phyloP scores from a whole-genome alignment of 2,888 invertebrate genomes.

The Eupithecia insigniata region DNA sequence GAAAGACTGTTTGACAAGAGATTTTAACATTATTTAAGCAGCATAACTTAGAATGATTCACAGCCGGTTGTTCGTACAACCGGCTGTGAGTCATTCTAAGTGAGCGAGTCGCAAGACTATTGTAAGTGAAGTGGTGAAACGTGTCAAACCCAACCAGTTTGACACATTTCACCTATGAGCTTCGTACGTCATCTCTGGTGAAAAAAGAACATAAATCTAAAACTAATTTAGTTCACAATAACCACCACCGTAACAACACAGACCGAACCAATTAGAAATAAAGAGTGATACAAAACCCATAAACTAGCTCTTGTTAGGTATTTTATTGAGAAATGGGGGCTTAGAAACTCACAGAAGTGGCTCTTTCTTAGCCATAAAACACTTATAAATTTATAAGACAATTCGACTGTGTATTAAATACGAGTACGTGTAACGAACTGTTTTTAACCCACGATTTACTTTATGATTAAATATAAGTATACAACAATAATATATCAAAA shows the following conservation, averaged over 20 bases:
- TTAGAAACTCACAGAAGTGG: not conserved
- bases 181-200: not conserved
- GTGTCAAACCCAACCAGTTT: too few species aligned
- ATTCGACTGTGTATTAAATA: not conserved
- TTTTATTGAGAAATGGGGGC: not conserved
- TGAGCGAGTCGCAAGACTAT: too few species aligned
- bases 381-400: not conserved
- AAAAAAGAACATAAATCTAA: not conserved
- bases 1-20: too few species aligned
- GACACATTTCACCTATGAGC: too few species aligned
- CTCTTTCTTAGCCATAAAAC: not conserved
- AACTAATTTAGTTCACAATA: slow-evolving; percentile 9
- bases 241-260: slow-evolving; percentile 12
- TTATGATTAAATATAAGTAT: not conserved
- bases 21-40: too few species aligned
- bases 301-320: slow-evolving; percentile 10
- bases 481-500: too few species aligned
- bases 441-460: not conserved
- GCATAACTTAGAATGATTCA: too few species aligned
- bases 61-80: too few species aligned
- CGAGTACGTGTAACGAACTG: not conserved
- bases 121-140: too few species aligned
- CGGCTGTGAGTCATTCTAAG: too few species aligned
- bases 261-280: slow-evolving; percentile 8
- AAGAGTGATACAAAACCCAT: slow-evolving; percentile 6